These are phyloP conservation scores for Columba janthina DNA, from an alignment of 2,113 vertebrate species.

Conservation along the genomic window DNA sequence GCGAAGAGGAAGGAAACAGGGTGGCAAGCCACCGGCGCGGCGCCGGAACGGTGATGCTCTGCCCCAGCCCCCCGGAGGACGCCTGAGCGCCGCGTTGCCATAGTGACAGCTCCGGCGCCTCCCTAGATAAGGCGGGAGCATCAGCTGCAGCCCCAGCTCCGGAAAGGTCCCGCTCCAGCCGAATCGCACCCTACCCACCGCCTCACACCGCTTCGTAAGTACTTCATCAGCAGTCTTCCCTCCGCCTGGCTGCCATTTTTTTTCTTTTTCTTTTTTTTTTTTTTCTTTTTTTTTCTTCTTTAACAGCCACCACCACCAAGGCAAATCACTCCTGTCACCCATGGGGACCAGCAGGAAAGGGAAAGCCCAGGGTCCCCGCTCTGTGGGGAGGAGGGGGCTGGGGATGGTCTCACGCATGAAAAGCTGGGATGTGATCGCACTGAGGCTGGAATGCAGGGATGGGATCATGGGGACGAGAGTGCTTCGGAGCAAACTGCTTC, in stretches of 20 bases:
- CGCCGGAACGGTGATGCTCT: background rate
- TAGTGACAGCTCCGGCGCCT: conserved; percentile 52
- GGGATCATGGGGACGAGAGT: background rate
- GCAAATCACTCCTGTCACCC: fast-evolving
- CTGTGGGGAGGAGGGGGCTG: background rate
- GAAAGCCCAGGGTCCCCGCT: background rate
- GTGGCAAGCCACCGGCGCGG: background rate
- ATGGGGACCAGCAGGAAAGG: background rate
- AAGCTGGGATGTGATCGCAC: fast-evolving
- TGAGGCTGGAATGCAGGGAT: background rate
- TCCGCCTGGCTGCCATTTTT: fast-evolving
- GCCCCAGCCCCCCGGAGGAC: background rate
- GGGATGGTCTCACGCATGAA: background rate
- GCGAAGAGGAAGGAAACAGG: background rate
- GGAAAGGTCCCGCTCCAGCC: background rate
- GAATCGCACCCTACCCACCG: background rate
- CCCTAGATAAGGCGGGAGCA: conserved; percentile 68
- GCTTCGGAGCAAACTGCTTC: background rate
- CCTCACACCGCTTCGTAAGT: conserved; percentile 56
- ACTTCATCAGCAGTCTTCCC: background rate
- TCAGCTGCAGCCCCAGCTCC: background rate
- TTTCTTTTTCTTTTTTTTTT: no score
- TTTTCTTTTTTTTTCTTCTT: background rate
- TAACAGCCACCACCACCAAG: background rate
- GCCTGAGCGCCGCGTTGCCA: conserved; percentile 51